Evolutionary conservation across 1,140 invertebrate species (phyloP), one percentile per base, ranked within the genome.

Genomic region (Zaprionus camerounensis): DNA sequence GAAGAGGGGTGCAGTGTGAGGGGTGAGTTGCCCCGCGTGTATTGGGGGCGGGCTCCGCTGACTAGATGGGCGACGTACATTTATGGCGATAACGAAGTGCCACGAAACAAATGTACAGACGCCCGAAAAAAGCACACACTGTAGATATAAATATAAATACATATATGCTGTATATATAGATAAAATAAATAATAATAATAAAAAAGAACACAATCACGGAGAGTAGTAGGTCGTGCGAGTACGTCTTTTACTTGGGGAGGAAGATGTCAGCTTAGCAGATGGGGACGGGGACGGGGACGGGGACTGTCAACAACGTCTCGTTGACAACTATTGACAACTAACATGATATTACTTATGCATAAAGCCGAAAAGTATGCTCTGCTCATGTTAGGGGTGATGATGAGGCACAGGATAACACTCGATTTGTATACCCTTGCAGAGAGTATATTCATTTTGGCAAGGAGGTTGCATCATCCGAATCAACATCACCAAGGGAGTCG

Each of bases 281-380:
- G 70, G 44, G 71, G 57, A 51, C 68, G 64, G 44, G 71, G 57
- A 51, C 68, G 70, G 44, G 71, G 57, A 51, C 68, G 64, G 44
- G 71, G 57, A 51, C 68, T 83, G 81, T 83, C 81, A 83, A 80
- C 81, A 73, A 66, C 68, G 81, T 74, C 80, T 80, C 81, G 81
- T 77, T 83, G 81, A 83, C 81, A 83, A 83, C 81, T 83, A 83
- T 83, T 83, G 81, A 83, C 81, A 83, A 83, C 81, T 83, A 80
- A 83, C 81, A 83, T 83, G 81, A 83, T 83, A 83, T 83, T 83
- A 83, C 81, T 83, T 83, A 83, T 83, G 81, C 81, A 83, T 83
- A 83, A 83, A 78, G 81, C 57, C 76, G 36, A 76, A 73, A 74
- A 76, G 67, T 76, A 76, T 55, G 58, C 15, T 13, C 57, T 67